Base-by-base conservation (phyloP, 2,888 invertebrate genomes). In the Venustoraphidia nigricollis region DNA sequence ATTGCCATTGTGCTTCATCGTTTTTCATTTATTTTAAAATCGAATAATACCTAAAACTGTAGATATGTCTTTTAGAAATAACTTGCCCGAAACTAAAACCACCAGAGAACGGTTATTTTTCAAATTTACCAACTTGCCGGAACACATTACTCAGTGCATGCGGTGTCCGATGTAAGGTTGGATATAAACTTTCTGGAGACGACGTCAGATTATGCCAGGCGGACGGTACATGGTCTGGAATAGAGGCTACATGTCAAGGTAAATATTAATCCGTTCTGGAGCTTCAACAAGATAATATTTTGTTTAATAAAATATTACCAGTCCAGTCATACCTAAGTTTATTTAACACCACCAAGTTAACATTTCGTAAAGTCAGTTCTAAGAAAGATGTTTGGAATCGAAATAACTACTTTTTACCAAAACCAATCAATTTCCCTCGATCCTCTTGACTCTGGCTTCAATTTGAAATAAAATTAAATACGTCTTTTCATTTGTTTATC, bases 81-180 rank as follows among this genome's bases (percentile, higher is more conserved):
- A 73, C 70, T 17, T 83, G 83, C 56, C 71, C 76, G 0, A 68
- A 69, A 52, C 58, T 83, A 46, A 59, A 58, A 10, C 70, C 75
- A 2, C 82, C 83, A 1, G 68, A 71, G 46, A 73, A 80, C 59
- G 83, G 81, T 5, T 80, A 79, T 60, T 77, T 82, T 58, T 78
- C 82, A 2, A 77, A 77, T 54, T 65, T 64, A 44, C 70, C 69
- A 38, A 68, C 70, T 34, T 82, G 82, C 59, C 72, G 69, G 50
- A 78, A 76, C 56, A 78, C 78, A 8, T 68, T 81, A 44, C 78
- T 81, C 59, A 79, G 79, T n/a, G 81, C 80, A 1, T 83, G 82
- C 61, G 82, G 81, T 1, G 67, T 79, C 8, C 66, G 78, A 41
- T 83, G 83, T 58, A 71, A 74, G 56, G 74, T 78, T 34, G 82